A percentile compares a stretch with the other conserved stretches of the same genome.
Evolutionary conservation across 2,888 invertebrate species (phyloP).

Genomic region (Dryococelus australis): DNA sequence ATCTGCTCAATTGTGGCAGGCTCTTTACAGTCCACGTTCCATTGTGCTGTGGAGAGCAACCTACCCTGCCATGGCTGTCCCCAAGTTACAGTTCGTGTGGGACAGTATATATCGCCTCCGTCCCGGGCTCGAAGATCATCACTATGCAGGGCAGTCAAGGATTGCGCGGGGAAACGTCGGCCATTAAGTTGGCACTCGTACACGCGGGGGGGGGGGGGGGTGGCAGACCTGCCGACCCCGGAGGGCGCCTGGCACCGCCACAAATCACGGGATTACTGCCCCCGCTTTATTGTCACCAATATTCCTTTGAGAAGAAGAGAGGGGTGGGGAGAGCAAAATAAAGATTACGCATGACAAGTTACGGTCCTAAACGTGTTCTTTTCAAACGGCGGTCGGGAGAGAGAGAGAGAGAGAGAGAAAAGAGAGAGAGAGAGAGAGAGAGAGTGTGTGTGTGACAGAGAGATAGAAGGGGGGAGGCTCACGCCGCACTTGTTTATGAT

Average conservation of each 20-base stretch:
- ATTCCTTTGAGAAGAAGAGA: no score
- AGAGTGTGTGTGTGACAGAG: no score
- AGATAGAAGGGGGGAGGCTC: not conserved
- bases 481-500: slow-evolving; percentile 25
- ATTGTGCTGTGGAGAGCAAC: no score
- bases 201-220: not conserved
- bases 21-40: no score
- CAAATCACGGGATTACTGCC: not conserved
- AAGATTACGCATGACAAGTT: not conserved
- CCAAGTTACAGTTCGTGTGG: no score
- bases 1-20: no score
- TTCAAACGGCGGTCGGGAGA: not conserved
- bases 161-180: not conserved
- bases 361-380: not conserved
- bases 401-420: not conserved
- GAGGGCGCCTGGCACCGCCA: not conserved
- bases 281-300: not conserved
- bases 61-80: no score
- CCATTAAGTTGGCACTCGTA: not conserved
- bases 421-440: no score
- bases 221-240: not conserved
- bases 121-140: no score
- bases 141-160: not conserved
- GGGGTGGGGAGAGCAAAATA: not conserved
- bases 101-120: no score